Conservation (phyloP, 2,888 invertebrate genomes). For the Rotaria macrura region DNA sequence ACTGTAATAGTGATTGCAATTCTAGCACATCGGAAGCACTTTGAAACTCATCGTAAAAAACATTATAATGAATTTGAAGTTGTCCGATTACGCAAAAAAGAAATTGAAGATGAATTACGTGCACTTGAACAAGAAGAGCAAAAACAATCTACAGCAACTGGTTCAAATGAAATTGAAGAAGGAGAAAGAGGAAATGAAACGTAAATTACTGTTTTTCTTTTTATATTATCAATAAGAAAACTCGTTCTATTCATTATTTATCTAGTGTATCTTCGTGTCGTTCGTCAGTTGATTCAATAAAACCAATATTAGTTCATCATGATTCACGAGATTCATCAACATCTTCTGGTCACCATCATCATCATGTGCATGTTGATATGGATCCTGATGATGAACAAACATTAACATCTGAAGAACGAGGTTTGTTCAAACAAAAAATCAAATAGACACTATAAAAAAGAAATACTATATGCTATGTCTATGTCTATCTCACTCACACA, state of each 20-base stretch:
- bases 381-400: neutral
- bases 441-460: too few relatives aligned
- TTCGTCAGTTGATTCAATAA: neutral
- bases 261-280: neutral
- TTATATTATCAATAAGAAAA: neutral
- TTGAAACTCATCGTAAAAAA: conserved; percentile 27
- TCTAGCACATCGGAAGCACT: conserved; percentile 6
- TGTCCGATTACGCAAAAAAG: conserved; percentile 24
- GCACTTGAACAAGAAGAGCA: conserved; percentile 13
- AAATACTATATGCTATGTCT: too few relatives aligned
- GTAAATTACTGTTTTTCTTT: neutral
- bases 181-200: neutral
- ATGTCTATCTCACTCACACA: too few relatives aligned
- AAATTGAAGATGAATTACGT: conserved; percentile 24
- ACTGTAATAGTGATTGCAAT: too few relatives aligned
- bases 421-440: neutral
- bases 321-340: neutral
- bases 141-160: neutral
- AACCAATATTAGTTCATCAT: neutral
- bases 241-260: neutral
- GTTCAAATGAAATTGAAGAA: neutral
- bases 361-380: neutral
- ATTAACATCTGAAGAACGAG: neutral
- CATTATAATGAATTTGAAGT: conserved; percentile 34
- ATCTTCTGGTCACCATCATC: neutral